Percentiles rank a stretch among this genome's conserved stretches.
phyloP scores from a whole-genome alignment of 2,113 vertebrate species.

The Actenoides hombroni region DNA sequence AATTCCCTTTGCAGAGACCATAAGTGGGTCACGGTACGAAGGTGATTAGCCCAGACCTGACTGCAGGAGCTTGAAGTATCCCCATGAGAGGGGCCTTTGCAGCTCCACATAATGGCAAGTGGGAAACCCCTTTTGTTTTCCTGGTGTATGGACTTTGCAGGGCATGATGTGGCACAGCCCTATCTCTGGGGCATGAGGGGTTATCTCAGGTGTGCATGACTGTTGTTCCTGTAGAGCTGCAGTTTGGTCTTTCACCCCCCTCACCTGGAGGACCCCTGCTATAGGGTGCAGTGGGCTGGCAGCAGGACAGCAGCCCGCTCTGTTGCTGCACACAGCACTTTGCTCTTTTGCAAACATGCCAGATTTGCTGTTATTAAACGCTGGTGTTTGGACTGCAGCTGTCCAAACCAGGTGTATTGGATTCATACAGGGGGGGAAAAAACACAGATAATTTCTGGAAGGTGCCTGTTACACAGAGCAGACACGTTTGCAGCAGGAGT shows the following conservation, averaged over 20 bases:
- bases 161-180: neutral
- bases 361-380: neutral
- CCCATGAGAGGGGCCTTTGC: neutral
- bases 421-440: neutral
- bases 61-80: neutral
- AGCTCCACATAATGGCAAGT: neutral
- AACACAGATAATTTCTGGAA: neutral
- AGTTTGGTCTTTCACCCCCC: neutral
- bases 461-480: neutral
- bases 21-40: neutral
- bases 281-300: neutral
- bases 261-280: neutral
- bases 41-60: neutral
- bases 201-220: neutral
- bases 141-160: neutral
- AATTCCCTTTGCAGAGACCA: neutral
- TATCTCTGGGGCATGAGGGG: neutral
- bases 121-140: neutral
- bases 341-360: neutral
- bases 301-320: neutral
- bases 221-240: rapidly evolving
- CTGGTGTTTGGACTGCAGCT: slow-evolving; percentile 27
- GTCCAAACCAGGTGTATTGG: neutral
- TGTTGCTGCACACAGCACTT: neutral
- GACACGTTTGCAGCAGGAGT: neutral